phyloP scores from a whole-genome alignment of 2,113 vertebrate genomes.

The Naja naja region DNA sequence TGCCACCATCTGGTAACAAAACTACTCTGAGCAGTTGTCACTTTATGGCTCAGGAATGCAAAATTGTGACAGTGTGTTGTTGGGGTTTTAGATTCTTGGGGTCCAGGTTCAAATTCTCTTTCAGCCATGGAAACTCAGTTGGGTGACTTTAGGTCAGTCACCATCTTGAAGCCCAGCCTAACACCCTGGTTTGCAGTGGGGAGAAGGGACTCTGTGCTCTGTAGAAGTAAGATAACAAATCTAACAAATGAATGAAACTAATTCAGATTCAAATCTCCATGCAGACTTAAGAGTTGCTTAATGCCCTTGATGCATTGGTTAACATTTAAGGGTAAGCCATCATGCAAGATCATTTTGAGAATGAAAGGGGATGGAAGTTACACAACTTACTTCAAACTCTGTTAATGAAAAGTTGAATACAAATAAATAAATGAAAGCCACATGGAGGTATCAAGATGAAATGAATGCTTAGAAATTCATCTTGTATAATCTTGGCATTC shows the following conservation, averaged over 20 bases:
- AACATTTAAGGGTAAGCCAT: not conserved
- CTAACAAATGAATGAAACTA: not conserved
- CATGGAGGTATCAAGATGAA: not conserved
- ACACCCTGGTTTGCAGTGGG: not conserved
- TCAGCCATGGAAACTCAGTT: not conserved
- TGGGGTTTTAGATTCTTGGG: not conserved
- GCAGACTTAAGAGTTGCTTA: not conserved
- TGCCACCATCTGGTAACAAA: too few species aligned
- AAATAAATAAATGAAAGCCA: not conserved
- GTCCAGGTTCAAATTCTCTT: not conserved
- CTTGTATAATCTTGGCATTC: not conserved
- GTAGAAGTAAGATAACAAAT: not conserved
- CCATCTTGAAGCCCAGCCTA: not conserved
- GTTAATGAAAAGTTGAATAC: not conserved
- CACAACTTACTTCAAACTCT: not conserved
- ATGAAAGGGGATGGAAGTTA: not conserved
- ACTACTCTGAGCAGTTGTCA: not conserved
- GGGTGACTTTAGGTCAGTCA: not conserved
- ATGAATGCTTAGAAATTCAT: not conserved
- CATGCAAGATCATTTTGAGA: not conserved
- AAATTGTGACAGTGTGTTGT: not conserved
- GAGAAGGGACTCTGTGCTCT: not conserved
- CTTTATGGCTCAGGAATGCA: not conserved
- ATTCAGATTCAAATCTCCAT: not conserved
- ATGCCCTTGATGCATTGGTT: not conserved